A percentile compares a stretch with the other conserved stretches of the same genome.
These are phyloP conservation scores for Xestia sexstrigata DNA, from an alignment of 2,888 invertebrate genomes.

Conservation along the genomic window DNA sequence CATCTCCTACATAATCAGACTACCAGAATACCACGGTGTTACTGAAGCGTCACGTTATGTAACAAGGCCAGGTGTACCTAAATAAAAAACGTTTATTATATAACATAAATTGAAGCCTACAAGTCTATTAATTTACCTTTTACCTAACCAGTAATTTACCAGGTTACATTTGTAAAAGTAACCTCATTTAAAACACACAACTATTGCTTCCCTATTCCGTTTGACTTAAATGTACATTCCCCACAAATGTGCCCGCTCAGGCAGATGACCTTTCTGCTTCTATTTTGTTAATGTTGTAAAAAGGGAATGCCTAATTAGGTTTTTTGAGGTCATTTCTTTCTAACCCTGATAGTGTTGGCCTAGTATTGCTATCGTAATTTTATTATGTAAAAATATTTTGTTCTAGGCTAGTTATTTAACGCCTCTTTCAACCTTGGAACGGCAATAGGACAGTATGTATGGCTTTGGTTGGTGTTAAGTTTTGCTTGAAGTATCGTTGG, in stretches of 20 bases:
- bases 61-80: background rate
- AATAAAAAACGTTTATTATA: background rate
- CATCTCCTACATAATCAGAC: background rate
- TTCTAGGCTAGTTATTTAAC: slow-evolving; percentile 22
- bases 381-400: slow-evolving; percentile 26
- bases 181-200: slow-evolving; percentile 35
- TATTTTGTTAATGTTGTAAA: slow-evolving; percentile 61
- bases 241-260: slow-evolving; percentile 40
- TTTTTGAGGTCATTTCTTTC: slow-evolving; percentile 63
- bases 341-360: slow-evolving; percentile 60
- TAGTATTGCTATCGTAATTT: slow-evolving; percentile 46
- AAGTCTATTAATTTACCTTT: background rate
- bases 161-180: slow-evolving; percentile 18
- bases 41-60: background rate
- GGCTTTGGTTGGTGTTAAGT: background rate
- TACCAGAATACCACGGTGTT: background rate
- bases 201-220: slow-evolving; percentile 39
- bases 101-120: background rate
- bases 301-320: slow-evolving; percentile 62
- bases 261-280: slow-evolving; percentile 50
- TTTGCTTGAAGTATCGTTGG: background rate
- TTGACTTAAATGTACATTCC: slow-evolving; percentile 54
- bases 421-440: slow-evolving; percentile 29
- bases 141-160: background rate
- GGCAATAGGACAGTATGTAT: slow-evolving; percentile 2